Base-by-base conservation (phyloP, 2,113 vertebrate genomes). In the Gymnorhina tibicen region DNA sequence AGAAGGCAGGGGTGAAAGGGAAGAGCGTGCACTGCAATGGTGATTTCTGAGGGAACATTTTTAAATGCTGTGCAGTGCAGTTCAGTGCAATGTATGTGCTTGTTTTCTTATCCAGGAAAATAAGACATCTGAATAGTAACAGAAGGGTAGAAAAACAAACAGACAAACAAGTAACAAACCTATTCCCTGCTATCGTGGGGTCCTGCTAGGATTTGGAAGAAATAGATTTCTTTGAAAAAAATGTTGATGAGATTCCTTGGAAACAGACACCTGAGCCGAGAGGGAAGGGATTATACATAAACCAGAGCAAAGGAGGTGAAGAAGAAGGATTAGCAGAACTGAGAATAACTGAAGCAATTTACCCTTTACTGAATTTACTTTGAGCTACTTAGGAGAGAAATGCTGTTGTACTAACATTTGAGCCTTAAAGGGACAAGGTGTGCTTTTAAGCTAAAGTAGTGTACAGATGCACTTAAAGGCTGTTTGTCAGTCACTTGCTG, bases 21-120 rank as follows among this genome's bases (percentile, higher is more conserved):
- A n/a, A 74, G 33, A 58, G 1, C 0, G 0, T 63, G 13, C 6
- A 35, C 16, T 63, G 22, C 12, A 76, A 8, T 62, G 12, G 1
- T 53, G 3, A 53, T 4, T 67, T 87, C 62, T 60, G 37, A 72
- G 26, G 35, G 49, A 89, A 64, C 1, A 47, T 44, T 77, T 69
- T 63, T 11, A 69, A 84, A 60, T 42, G 5, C 30, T 73, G 32
- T 78, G 15, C 19, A 58, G 5, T 44, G 46, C 16, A 58, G 39
- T 53, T 78, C 4, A 4, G 18, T 37, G 14, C 19, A 55, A 58
- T 35, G 16, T 21, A 46, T 0, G 0, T 49, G 16, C 2, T 68
- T 74, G 11, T n/a, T 88, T 86, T 47, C n/a, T 78, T 62, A 59
- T 33, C 33, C 13, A 30, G 58, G 35, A 82, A 93, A 70, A 88